These are phyloP conservation scores for Lymantria dispar DNA, from an alignment of 2,888 invertebrate species.

Conservation along the genomic window DNA sequence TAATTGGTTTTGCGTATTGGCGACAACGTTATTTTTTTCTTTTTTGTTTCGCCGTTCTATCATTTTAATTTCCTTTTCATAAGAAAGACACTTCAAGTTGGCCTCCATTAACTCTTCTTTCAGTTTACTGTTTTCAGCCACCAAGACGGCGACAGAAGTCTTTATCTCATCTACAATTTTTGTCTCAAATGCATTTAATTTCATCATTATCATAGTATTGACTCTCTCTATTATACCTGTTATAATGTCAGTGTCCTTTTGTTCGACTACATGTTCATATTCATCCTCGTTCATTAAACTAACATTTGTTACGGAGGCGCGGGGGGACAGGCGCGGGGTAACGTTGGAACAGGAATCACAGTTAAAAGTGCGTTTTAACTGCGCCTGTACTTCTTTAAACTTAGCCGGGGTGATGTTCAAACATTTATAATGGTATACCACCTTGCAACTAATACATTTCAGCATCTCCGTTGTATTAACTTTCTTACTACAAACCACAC, in stretches of 20 bases:
- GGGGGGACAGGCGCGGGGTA: neutral
- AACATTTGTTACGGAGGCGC: neutral
- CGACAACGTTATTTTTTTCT: too few species aligned
- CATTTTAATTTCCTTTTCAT: too few species aligned
- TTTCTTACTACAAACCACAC: neutral
- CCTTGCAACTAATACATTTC: conserved; percentile 5
- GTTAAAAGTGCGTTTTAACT: conserved; percentile 1
- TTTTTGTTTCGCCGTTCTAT: too few species aligned
- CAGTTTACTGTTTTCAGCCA: too few species aligned
- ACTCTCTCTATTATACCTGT: neutral
- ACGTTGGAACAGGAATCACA: neutral
- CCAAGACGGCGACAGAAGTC: neutral
- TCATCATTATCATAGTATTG: neutral
- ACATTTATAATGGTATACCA: conserved; percentile 4
- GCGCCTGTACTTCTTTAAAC: neutral
- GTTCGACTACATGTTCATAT: too few species aligned
- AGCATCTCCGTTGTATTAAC: neutral
- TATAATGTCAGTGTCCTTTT: neutral
- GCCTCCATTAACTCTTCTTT: too few species aligned
- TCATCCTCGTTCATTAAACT: neutral
- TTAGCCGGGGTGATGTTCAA: conserved; percentile 1
- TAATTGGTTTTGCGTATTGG: too few species aligned
- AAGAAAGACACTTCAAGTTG: too few species aligned
- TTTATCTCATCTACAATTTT: neutral
- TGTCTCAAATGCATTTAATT: neutral